Evolutionary conservation across 2,797 vertebrate genomes (phyloP).

Genomic region (Percopsis omiscomaycus): DNA sequence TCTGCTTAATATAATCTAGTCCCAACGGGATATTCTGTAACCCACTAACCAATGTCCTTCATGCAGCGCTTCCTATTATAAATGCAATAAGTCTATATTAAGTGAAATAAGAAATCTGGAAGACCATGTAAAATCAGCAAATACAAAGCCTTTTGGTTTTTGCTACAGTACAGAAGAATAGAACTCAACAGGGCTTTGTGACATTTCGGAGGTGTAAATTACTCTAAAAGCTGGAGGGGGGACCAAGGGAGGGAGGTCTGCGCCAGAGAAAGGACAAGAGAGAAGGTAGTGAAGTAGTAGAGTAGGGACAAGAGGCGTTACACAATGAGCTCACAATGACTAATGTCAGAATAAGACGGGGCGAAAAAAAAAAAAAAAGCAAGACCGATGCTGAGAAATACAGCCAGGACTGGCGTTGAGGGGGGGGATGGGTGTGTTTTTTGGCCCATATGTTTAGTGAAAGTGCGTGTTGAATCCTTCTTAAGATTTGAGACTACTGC

Average conservation of each 20-base stretch:
- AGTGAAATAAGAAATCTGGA: slow-evolving; percentile 10
- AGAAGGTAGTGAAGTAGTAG: slow-evolving; percentile 18
- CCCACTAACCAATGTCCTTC: slow-evolving; percentile 63
- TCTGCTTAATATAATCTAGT: slow-evolving; percentile 10
- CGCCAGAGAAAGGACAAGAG: slow-evolving; percentile 14
- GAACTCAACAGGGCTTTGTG: slow-evolving; percentile 32
- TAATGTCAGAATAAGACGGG: slow-evolving; percentile 18
- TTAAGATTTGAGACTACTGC: too few relatives aligned
- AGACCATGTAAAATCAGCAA: neutral
- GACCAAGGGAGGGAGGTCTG: slow-evolving; percentile 1
- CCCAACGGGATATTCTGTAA: slow-evolving; percentile 45
- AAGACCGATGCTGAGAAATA: slow-evolving; percentile 17
- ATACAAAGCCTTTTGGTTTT: neutral
- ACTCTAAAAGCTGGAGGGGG: neutral
- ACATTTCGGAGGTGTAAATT: slow-evolving; percentile 58
- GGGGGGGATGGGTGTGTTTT: too few relatives aligned
- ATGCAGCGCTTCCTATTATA: slow-evolving; percentile 22
- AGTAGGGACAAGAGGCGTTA: slow-evolving; percentile 11
- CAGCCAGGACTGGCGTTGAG: neutral
- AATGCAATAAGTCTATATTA: neutral
- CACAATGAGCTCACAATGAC: slow-evolving; percentile 23
- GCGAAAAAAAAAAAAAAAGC: slow-evolving; percentile 1
- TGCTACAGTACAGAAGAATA: neutral
- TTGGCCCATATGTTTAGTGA: neutral
- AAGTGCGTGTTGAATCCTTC: neutral